Conservation (phyloP, 2,888 invertebrate species). For the Amitus sp. region DNA sequence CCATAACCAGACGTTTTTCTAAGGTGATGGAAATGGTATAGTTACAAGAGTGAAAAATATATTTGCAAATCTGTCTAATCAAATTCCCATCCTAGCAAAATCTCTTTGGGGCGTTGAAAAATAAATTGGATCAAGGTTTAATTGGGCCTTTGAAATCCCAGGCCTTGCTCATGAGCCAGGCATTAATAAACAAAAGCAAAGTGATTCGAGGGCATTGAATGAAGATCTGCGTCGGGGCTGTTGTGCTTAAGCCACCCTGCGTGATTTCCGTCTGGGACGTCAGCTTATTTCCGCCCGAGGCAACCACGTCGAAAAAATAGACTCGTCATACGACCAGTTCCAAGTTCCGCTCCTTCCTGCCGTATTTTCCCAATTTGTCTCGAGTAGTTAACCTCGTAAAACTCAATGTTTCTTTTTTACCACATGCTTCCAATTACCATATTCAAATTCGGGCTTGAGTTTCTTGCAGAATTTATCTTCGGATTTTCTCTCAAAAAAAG, state of each 20-base stretch:
- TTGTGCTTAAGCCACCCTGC: conserved; percentile 55
- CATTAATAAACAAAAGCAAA: conserved; percentile 39
- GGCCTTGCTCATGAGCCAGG: conserved; percentile 10
- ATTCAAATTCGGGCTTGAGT: conserved; percentile 2
- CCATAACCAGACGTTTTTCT: too few species aligned
- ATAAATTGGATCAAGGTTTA: too few species aligned
- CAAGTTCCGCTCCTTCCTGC: conserved; percentile 20
- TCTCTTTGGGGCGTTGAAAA: too few species aligned
- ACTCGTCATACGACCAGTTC: conserved; percentile 48
- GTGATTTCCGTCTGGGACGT: conserved; percentile 55
- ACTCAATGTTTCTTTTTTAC: background rate
- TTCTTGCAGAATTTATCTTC: conserved; percentile 56
- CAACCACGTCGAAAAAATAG: conserved; percentile 55
- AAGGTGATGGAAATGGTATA: too few species aligned
- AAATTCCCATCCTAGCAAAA: too few species aligned
- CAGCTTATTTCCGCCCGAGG: conserved; percentile 56
- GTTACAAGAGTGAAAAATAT: too few species aligned
- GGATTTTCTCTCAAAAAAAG: too few species aligned
- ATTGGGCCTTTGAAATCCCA: background rate
- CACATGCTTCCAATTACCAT: background rate
- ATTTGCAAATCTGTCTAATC: too few species aligned
- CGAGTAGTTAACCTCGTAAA: too few species aligned
- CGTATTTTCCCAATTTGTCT: conserved; percentile 12
- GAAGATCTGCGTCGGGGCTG: conserved; percentile 47
- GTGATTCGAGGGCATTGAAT: conserved; percentile 50